Evolutionary conservation across 2,113 vertebrate genomes (phyloP), one percentile per base, ranked within the genome.

Genomic region (Dasypus novemcinctus): DNA sequence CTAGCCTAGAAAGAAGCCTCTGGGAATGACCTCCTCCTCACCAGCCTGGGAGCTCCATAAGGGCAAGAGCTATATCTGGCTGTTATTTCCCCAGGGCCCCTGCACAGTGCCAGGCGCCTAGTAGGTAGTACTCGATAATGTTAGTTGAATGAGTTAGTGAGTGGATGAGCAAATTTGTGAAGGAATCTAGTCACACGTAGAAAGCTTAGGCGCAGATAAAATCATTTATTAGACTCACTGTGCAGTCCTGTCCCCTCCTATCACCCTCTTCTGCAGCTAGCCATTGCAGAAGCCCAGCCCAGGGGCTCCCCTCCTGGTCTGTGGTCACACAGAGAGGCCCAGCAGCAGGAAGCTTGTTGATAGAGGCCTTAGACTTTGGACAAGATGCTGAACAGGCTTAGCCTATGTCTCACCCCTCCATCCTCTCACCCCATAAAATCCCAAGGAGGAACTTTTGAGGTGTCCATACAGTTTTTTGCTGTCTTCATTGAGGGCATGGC

Each of bases 371-470:
- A 83, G 29, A 86, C 89, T 83, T 79, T 63, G 52, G 33, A 31
- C 25, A 75, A 41, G 78, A 94, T 1, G 2, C 52, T 43, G 9
- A 68, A 89, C 0, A 49, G 64, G 23, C 41, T 85, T 61, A 14
- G 43, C 20, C 9, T n/a, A 29, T 69, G n/a, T 61, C 36, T 54
- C 17, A 83, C 79, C 29, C 46, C 57, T 95, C 71, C 36, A 52
- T 49, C 69, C n/a, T 83, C n/a, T 18, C 15, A 92, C 17, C 59
- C 29, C 0, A 2, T 46, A 93, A 87, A 94, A 36, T 9, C 69
- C 33, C 52, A 87, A 80, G 23, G 52, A 89, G 25, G 79, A 94
- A 93, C 76, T 68, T 91, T 21, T 79, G 64, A 90, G 80, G 31
- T 57, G 3, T 29, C 54, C 25, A 38, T 0, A 1, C 36, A 76